Evolutionary conservation across 1,140 invertebrate genomes (phyloP), one percentile per base, ranked within the genome.

Genomic region (Platyura marginata): DNA sequence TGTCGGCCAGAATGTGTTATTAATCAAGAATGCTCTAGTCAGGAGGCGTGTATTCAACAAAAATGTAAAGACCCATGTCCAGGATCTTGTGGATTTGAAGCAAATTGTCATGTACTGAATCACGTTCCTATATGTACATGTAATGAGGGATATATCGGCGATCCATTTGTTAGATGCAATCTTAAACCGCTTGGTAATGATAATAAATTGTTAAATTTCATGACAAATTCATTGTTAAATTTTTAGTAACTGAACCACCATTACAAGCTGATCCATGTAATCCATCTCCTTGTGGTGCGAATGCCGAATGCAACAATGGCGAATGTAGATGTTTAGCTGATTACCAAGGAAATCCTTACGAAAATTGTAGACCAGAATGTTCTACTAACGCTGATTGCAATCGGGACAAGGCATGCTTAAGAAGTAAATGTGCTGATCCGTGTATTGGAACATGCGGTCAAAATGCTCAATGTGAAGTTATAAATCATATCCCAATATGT

Each of bases 21-120:
- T 9, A 81, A 78, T 60, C 75, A 76, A 18, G 84, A 89, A 49
- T 91, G 86, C 60, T 65, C 74, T 11, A 58, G 66, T 36, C 70
- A 78, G 46, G 71, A 73, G 51, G 74, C 79, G 16, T 85, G 81
- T 51, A 59, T 75, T 22, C 68, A 71, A 49, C 69, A 77, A 46
- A 79, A 77, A 63, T 87, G 82, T 62, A 60, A 58, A 21, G 72
- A 86, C 57, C 82, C 82, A n/a, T 85, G 81, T 51, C 63, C 71
- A 20, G 79, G 75, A 41, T 70, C 75, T 8, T 87, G 83, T 54
- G 81, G 80, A 40, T 59, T 71, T 46, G 74, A 76, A 54, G 73
- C 82, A 21, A 74, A 20, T 45, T 83, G 79, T 50, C 64, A 69
- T 51, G 75, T 79, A 9, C 64, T 77, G 3, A 78, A 78, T 50